These are phyloP conservation scores for Siderastrea radians DNA, from an alignment of 92 coral and sea anemone genomes.

Conservation along the genomic window DNA sequence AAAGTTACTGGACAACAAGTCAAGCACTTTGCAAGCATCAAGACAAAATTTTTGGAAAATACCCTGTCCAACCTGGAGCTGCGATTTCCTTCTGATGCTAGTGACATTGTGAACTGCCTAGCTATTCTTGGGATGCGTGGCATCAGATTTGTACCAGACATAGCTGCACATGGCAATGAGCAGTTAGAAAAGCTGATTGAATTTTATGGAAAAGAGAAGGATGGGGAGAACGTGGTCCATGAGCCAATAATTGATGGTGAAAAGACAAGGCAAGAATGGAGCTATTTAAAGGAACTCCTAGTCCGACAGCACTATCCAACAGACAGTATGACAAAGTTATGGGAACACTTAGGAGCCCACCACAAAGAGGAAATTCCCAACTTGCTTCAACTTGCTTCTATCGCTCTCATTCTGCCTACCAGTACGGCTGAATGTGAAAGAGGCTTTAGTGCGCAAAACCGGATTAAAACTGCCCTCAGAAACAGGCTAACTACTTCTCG, in stretches of 20 bases:
- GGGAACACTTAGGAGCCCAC: background rate
- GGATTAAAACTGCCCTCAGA: conserved; percentile 8
- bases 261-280: background rate
- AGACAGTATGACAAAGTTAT: background rate
- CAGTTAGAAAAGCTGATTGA: background rate
- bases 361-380: background rate
- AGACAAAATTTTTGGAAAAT: background rate
- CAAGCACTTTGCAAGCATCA: conserved; percentile 3
- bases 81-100: conserved; percentile 32
- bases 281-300: background rate
- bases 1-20: conserved; percentile 4
- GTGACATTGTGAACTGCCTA: conserved; percentile 34
- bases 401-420: conserved; percentile 14
- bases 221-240: background rate
- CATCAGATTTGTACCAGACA: conserved; percentile 26
- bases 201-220: background rate
- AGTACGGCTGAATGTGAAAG: conserved; percentile 20
- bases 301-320: conserved; percentile 1
- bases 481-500: background rate
- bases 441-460: conserved; percentile 9
- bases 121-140: conserved; percentile 35
- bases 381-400: background rate
- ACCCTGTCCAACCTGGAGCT: conserved; percentile 7
- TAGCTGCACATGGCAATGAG: background rate
- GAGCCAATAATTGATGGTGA: background rate